Evolutionary conservation across 2,113 vertebrate species (phyloP).

Genomic region (Apteryx owenii): DNA sequence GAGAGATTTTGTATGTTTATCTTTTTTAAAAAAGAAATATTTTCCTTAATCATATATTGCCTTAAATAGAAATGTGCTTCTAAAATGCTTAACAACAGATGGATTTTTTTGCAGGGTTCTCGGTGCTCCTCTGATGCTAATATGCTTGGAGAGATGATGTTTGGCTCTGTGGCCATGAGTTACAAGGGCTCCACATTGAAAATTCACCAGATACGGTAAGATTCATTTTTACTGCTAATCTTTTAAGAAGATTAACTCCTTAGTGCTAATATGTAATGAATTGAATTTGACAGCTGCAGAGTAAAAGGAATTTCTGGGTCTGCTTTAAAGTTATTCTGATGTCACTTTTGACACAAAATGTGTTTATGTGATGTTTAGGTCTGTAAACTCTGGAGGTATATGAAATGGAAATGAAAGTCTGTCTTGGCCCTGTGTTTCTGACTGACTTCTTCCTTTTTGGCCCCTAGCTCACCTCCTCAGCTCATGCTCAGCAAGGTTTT

Average conservation of each 20-base stretch:
- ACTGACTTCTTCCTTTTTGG: constrained; percentile 3
- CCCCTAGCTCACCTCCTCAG: constrained; percentile 91
- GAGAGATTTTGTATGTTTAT: not conserved
- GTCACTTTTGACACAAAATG: not conserved
- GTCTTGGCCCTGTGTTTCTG: not conserved
- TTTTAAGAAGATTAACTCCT: not conserved
- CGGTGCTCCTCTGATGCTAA: constrained; percentile 93
- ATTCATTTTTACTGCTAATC: not conserved
- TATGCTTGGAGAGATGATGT: constrained; percentile 99
- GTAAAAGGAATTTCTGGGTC: not conserved
- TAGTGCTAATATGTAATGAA: not conserved
- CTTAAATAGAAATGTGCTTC: not conserved
- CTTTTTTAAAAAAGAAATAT: not conserved
- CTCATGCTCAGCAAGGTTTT: constrained; percentile 99
- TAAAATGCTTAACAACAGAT: not conserved
- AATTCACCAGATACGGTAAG: constrained; percentile 97
- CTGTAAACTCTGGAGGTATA: not conserved
- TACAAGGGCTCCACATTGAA: constrained; percentile 98
- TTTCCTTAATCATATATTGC: not conserved
- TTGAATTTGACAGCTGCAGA: not conserved
- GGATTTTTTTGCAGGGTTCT: constrained; percentile 78
- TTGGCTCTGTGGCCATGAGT: constrained; percentile 99
- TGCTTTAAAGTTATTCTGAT: not conserved
- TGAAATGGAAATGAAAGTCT: not conserved
- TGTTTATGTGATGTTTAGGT: not conserved